Evolutionary conservation across 92 coral and sea anemone species (phyloP).

Genomic region (Chrysogorgia sp.): DNA sequence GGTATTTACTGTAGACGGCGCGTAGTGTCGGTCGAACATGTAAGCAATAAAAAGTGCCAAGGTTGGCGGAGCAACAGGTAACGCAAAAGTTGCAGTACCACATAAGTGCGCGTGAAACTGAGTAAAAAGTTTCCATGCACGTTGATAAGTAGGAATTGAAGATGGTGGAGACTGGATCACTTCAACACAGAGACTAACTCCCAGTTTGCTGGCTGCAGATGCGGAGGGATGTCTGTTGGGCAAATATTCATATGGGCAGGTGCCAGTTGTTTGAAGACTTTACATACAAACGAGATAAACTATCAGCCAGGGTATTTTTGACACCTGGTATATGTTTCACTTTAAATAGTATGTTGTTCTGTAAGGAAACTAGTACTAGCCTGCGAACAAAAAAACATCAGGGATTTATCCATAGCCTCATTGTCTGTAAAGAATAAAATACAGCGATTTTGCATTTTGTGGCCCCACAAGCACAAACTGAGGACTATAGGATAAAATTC

Average conservation of each 20-base stretch:
- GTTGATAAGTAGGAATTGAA: conserved; percentile 63
- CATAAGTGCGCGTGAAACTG: conserved; percentile 16
- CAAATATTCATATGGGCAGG: conserved; percentile 55
- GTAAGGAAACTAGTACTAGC: conserved; percentile 43
- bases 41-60: conserved; percentile 64
- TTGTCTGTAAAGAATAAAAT: conserved; percentile 62
- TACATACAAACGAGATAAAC: conserved; percentile 58
- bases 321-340: conserved; percentile 45
- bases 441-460: conserved; percentile 41
- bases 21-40: conserved; percentile 50
- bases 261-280: too few relatives aligned
- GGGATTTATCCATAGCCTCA: conserved; percentile 50
- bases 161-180: conserved; percentile 63
- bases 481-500: conserved; percentile 47
- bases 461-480: conserved; percentile 43
- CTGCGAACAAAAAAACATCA: conserved; percentile 49
- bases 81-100: neutral
- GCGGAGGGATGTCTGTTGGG: conserved; percentile 58
- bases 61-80: conserved; percentile 60
- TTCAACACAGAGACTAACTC: conserved; percentile 29
- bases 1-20: conserved; percentile 57
- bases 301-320: conserved; percentile 36
- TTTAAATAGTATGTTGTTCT: conserved; percentile 34
- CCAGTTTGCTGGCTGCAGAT: conserved; percentile 62
- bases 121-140: conserved; percentile 63